Percentiles rank a stretch among this genome's conserved stretches.
These are phyloP conservation scores for Pangasius sanitwongsei DNA, from an alignment of 2,797 vertebrate genomes.

Conservation along the genomic window DNA sequence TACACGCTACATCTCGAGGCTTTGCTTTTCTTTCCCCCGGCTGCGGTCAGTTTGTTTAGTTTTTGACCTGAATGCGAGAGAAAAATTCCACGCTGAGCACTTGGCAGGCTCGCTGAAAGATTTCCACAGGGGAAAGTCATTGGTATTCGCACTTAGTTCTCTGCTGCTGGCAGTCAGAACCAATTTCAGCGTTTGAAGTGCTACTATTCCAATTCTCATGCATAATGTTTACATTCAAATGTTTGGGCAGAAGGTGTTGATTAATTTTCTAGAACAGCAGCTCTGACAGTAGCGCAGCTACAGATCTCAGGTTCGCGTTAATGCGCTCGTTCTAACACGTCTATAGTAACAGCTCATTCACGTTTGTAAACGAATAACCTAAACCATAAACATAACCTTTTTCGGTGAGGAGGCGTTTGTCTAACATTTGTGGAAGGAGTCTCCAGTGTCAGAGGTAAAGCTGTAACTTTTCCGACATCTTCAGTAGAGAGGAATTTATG, in stretches of 20 bases:
- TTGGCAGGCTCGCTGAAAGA: slow-evolving; percentile 16
- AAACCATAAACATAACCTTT: background rate
- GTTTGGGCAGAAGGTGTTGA: background rate
- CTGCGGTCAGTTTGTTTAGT: background rate
- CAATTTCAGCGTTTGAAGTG: background rate
- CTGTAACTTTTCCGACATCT: background rate
- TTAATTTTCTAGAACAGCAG: background rate
- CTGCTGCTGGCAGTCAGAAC: background rate
- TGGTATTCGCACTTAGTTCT: background rate
- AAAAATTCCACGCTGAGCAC: slow-evolving; percentile 2
- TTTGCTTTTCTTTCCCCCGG: slow-evolving; percentile 1
- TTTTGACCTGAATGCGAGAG: slow-evolving; percentile 1
- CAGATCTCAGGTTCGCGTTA: background rate
- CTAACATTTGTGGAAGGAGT: background rate
- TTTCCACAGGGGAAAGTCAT: background rate
- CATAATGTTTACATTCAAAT: background rate
- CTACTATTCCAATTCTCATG: background rate
- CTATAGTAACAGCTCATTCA: background rate
- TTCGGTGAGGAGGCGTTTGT: background rate
- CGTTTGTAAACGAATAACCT: background rate
- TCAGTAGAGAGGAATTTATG: background rate
- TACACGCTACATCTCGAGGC: background rate
- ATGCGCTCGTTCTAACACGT: background rate
- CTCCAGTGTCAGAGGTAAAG: background rate
- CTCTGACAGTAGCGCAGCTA: too few relatives aligned